Conservation (phyloP, 2,888 invertebrate genomes). For the Siphlonurus alternatus region DNA sequence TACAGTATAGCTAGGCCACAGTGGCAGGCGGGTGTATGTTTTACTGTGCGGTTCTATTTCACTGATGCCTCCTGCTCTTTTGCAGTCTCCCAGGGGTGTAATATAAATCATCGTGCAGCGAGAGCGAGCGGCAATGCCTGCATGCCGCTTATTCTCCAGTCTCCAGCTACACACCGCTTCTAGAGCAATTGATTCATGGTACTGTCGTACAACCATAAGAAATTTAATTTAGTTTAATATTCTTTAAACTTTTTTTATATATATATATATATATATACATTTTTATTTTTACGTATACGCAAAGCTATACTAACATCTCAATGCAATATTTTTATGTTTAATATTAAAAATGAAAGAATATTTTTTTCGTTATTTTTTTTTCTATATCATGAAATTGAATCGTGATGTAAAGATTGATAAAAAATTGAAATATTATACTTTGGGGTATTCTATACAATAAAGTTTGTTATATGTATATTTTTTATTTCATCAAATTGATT, state of each 20-base stretch:
- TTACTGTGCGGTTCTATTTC: slow-evolving; percentile 2
- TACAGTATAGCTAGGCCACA: too few relatives aligned
- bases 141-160: not conserved
- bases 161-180: not conserved
- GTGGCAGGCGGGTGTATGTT: too few relatives aligned
- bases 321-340: too few relatives aligned
- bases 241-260: not conserved
- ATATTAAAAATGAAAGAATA: too few relatives aligned
- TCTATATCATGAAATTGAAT: not conserved
- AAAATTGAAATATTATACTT: not conserved
- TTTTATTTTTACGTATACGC: not conserved
- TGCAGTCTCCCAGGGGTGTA: not conserved
- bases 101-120: slow-evolving; percentile 1
- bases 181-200: not conserved
- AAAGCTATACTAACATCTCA: not conserved
- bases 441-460: not conserved
- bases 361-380: too few relatives aligned
- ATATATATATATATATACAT: not conserved
- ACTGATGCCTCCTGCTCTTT: not conserved
- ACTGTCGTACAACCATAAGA: not conserved
- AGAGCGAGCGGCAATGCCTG: not conserved
- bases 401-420: not conserved
- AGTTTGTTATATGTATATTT: not conserved
- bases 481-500: not conserved
- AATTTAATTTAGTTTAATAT: slow-evolving; percentile 1